A percentile compares a stretch with the other conserved stretches of the same genome.
Conservation (phyloP, 2,888 invertebrate genomes). For the Gari tellinella region DNA sequence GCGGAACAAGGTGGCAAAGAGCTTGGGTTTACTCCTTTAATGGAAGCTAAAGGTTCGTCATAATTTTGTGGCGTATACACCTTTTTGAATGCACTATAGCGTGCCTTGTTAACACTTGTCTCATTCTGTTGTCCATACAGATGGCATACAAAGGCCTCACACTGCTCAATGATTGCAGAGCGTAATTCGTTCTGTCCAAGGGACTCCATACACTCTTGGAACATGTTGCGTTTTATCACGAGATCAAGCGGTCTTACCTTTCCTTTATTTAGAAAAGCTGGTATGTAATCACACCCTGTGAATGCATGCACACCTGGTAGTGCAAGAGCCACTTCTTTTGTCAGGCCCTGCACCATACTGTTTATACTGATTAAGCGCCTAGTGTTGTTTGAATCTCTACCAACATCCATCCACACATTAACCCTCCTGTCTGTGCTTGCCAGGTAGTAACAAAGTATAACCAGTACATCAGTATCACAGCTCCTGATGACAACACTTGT, state of each 20-base stretch:
- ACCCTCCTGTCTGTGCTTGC: background rate
- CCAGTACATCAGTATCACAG: conserved; percentile 13
- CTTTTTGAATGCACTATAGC: background rate
- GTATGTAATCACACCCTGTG: conserved; percentile 5
- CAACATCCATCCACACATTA: conserved; percentile 3
- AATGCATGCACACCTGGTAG: background rate
- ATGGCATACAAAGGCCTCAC: conserved; percentile 1
- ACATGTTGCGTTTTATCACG: background rate
- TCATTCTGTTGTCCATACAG: conserved; percentile 1
- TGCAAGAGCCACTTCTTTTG: background rate
- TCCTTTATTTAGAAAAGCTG: background rate
- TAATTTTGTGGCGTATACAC: too few species aligned
- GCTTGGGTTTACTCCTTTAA: too few species aligned
- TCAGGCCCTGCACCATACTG: background rate
- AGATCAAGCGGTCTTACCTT: background rate
- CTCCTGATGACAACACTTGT: background rate
- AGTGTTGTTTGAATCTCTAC: conserved; percentile 6
- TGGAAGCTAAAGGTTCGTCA: too few species aligned
- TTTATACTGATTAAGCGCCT: background rate
- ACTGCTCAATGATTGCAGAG: background rate
- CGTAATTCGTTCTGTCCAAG: background rate
- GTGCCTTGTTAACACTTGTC: conserved; percentile 1
- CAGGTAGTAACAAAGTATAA: conserved; percentile 6
- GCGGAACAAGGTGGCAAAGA: too few species aligned
- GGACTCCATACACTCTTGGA: background rate